Evolutionary conservation across 2,888 invertebrate genomes (phyloP).

Genomic region (Caradrina clavipalpis): DNA sequence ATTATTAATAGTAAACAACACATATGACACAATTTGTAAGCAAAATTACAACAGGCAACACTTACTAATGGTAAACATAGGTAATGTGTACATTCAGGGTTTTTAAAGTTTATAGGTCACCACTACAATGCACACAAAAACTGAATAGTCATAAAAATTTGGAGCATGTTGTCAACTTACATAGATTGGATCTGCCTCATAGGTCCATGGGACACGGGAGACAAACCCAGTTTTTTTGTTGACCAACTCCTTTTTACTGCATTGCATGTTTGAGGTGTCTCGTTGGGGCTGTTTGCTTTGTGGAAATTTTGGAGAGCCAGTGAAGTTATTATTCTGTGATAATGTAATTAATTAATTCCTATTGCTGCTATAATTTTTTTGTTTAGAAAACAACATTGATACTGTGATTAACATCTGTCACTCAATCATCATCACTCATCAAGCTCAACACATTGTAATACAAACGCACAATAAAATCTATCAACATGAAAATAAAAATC

Average conservation of each 20-base stretch:
- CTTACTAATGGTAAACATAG: background rate
- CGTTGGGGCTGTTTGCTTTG: slow-evolving; percentile 8
- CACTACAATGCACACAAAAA: slow-evolving; percentile 24
- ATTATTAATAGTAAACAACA: background rate
- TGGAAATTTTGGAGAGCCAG: slow-evolving; percentile 3
- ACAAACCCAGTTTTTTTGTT: slow-evolving; percentile 42
- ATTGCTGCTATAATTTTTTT: background rate
- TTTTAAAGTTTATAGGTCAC: too few relatives aligned
- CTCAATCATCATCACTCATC: too few relatives aligned
- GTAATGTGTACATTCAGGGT: too few relatives aligned
- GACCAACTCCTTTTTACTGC: slow-evolving; percentile 4
- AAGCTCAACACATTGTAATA: too few relatives aligned
- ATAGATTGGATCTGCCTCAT: slow-evolving; percentile 34
- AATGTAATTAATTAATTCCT: background rate
- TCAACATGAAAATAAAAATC: too few relatives aligned
- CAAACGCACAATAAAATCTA: too few relatives aligned
- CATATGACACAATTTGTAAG: background rate
- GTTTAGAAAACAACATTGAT: too few relatives aligned
- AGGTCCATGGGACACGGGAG: slow-evolving; percentile 47
- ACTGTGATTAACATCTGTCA: too few relatives aligned
- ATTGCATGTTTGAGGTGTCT: slow-evolving; percentile 10
- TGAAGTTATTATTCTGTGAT: slow-evolving; percentile 34
- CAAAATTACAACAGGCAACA: slow-evolving; percentile 3
- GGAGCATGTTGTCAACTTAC: slow-evolving; percentile 33
- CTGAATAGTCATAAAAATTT: slow-evolving; percentile 8